Base-by-base conservation (phyloP, 2,888 invertebrate species). In the Trissonchulus sp. region DNA sequence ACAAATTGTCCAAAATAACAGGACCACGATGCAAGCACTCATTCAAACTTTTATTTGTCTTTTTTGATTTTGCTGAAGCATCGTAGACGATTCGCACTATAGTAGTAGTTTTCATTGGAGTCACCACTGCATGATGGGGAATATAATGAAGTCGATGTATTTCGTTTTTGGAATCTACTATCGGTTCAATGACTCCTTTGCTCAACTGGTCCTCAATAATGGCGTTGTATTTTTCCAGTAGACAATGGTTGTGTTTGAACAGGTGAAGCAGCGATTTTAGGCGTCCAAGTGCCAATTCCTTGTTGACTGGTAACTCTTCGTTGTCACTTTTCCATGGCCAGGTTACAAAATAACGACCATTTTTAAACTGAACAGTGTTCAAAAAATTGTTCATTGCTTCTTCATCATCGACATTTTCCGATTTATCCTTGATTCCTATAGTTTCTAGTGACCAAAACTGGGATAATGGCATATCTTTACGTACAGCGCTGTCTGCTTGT, bases 41-140 rank as follows among this genome's bases (percentile, higher is more conserved):
- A 76, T 79, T 79, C 33, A 79, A 71, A 23, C 75, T 74, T 1
- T 65, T 23, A 1, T 60, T 73, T 68, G 74, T 68, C 1, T 8
- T n/a, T 69, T 73, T 77, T 28, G 35, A 31, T 74, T 73, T 74
- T 1, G 74, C 75, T 0, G 77, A 77, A 8, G 76, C 81, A 76
- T 81, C 81, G 71, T 76, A 81, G 8, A 81, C 80, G 31, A 78
- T 74, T n/a, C 80, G 62, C 3, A 81, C 60, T 71, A 81, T 82
- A 0, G 79, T 69, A 3, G 71, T 72, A 23, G 71, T 28, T n/a
- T 78, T 78, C n/a, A n/a, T n/a, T n/a, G n/a, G n/a, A n/a, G n/a
- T n/a, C n/a, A n/a, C n/a, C n/a, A n/a, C n/a, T n/a, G 2, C 60
- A 30, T 79, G 78, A 63, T 79, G 77, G 0, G 79, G 79, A 2